Evolutionary conservation across 1,140 invertebrate species (phyloP).

Genomic region (Tetranychus urticae): DNA sequence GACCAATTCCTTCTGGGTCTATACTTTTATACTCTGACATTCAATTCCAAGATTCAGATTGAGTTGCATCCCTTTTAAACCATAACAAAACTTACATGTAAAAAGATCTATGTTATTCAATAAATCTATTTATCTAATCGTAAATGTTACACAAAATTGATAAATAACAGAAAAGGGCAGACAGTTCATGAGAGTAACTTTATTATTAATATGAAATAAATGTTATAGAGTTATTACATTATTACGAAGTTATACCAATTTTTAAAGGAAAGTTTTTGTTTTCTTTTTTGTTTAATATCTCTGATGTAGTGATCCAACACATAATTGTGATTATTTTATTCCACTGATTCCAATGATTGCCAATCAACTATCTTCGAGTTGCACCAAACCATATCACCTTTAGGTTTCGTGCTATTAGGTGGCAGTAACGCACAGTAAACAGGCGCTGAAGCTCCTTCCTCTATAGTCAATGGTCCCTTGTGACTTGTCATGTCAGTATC

Average conservation of each 20-base stretch:
- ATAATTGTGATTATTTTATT: too few species aligned
- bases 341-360: conserved; percentile 22
- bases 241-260: too few species aligned
- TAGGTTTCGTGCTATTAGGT: conserved; percentile 19
- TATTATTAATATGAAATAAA: too few species aligned
- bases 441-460: conserved; percentile 27
- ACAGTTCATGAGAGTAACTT: too few species aligned
- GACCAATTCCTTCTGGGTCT: conserved; percentile 47
- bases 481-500: conserved; percentile 46
- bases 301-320: conserved; percentile 18
- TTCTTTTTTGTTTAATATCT: conserved; percentile 7
- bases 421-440: conserved; percentile 27
- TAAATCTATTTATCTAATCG: too few species aligned
- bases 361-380: conserved; percentile 21
- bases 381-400: conserved; percentile 25
- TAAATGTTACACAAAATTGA: too few species aligned
- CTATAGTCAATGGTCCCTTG: conserved; percentile 35
- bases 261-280: too few species aligned
- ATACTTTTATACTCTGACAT: conserved; percentile 13
- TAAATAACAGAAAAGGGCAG: too few species aligned
- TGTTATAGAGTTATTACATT: too few species aligned
- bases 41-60: conserved; percentile 14
- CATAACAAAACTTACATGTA: too few species aligned
- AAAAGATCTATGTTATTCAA: too few species aligned
- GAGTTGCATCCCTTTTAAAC: neutral